Evolutionary conservation across 2,888 invertebrate species (phyloP), one percentile per base, ranked within the genome.

Genomic region (Brachyopa scutellaris): DNA sequence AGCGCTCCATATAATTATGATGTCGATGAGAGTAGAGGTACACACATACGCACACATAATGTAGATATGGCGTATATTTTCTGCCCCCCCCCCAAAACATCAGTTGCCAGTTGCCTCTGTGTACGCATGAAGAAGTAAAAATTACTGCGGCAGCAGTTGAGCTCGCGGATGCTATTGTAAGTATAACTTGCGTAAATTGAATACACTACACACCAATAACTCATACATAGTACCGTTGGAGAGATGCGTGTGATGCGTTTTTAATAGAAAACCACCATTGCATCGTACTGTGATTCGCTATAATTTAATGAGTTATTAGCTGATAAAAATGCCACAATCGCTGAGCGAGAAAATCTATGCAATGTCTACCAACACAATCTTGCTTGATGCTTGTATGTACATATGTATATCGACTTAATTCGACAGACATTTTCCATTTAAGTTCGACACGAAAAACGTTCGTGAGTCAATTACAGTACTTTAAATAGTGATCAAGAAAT

Each of bases 1-100:
- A 61, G 40, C 36, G 33, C 33, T 77, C 31, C 70, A 82, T 82
- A 66, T 70, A 70, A 82, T 74, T 76, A 82, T 82, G 70, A 70
- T 64, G 45, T 73, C 51, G 59, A 57, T 53, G 69, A 61, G 36
- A 45, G 17, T 29, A 42, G 3, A 31, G 3, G 19, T 26, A 23
- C 17, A 33, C 17, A 15, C 13, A 23, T 23, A 33, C 9, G 17
- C 11, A 53, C 9, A 15, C 29, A 36, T 9, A 53, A 31, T 1
- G 45, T 49, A 47, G 33, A 62, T 47, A 13, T 21, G 19, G 40
- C 7, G 15, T 33, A 40, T 2, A 29, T 13, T 21, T 49, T 6
- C 38, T 31, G 15, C 49, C 49, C 23, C 47, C 11, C 47, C 49
- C 23, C 47, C 11, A 36, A 31, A 69, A 31, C 38, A 31, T 33